A percentile compares a stretch with the other conserved stretches of the same genome.
phyloP scores from a whole-genome alignment of 2,888 invertebrate genomes.

The Leptopilina myrica region DNA sequence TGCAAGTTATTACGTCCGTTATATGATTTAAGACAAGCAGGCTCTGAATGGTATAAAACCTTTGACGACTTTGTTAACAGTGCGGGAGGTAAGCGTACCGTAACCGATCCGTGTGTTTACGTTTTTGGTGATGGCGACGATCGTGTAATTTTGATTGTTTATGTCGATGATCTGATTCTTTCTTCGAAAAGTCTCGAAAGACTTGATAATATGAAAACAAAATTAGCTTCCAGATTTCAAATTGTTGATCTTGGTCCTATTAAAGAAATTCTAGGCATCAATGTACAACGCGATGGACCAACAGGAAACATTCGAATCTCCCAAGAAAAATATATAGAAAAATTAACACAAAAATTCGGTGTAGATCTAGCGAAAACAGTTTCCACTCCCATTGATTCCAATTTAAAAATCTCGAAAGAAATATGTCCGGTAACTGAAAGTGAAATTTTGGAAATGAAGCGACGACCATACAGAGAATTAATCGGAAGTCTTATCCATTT shows the following conservation, averaged over 20 bases:
- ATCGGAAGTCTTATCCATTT: conserved; percentile 56
- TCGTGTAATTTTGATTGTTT: conserved; percentile 42
- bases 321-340: conserved; percentile 51
- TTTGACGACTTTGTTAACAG: conserved; percentile 41
- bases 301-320: conserved; percentile 52
- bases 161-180: conserved; percentile 52
- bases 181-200: conserved; percentile 47
- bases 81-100: conserved; percentile 40
- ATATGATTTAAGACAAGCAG: conserved; percentile 55
- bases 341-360: conserved; percentile 51
- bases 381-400: conserved; percentile 55
- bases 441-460: conserved; percentile 46
- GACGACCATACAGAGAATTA: conserved; percentile 54
- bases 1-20: conserved; percentile 54
- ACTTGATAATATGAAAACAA: conserved; percentile 45
- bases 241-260: conserved; percentile 54
- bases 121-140: conserved; percentile 44
- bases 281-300: conserved; percentile 46
- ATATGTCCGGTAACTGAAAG: conserved; percentile 40
- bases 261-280: conserved; percentile 47
- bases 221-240: conserved; percentile 50
- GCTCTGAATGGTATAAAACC: conserved; percentile 49
- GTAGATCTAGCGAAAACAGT: conserved; percentile 48
- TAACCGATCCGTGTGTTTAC: conserved; percentile 54
- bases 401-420: conserved; percentile 50